phyloP scores from a whole-genome alignment of 1,140 invertebrate species.

The Aphis gossypii region DNA sequence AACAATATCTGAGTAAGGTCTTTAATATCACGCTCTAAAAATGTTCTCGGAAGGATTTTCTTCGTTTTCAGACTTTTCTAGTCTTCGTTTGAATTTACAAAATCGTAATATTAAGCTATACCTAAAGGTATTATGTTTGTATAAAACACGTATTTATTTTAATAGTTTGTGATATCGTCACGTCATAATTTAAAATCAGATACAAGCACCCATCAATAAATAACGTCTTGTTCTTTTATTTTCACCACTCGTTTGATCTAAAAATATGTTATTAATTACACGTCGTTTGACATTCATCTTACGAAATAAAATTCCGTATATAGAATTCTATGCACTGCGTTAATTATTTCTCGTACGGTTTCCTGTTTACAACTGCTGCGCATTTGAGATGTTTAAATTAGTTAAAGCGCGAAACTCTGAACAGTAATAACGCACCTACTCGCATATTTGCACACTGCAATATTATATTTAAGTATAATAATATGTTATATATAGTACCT shows the following conservation, averaged over 20 bases:
- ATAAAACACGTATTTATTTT: neutral
- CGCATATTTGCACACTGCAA: neutral
- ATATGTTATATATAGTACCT: neutral
- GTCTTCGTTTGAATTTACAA: neutral
- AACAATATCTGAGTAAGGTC: neutral
- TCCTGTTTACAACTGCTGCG: too few species aligned
- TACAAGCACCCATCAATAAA: neutral
- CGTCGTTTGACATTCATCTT: neutral
- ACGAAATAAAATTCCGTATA: neutral
- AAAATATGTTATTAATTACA: neutral
- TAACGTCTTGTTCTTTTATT: neutral
- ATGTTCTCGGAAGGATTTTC: neutral
- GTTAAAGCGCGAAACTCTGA: neutral
- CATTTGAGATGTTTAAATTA: neutral
- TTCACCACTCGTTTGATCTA: neutral
- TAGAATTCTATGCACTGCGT: neutral
- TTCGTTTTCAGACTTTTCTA: neutral
- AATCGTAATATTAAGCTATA: too few species aligned
- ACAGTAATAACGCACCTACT: neutral
- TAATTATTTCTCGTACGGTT: neutral
- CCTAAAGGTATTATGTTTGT: too few species aligned
- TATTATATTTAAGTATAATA: neutral
- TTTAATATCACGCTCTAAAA: neutral
- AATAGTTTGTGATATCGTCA: neutral
- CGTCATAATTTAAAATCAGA: neutral